Evolutionary conservation across 2,113 vertebrate species (phyloP).

Genomic region (Numenius arquata): DNA sequence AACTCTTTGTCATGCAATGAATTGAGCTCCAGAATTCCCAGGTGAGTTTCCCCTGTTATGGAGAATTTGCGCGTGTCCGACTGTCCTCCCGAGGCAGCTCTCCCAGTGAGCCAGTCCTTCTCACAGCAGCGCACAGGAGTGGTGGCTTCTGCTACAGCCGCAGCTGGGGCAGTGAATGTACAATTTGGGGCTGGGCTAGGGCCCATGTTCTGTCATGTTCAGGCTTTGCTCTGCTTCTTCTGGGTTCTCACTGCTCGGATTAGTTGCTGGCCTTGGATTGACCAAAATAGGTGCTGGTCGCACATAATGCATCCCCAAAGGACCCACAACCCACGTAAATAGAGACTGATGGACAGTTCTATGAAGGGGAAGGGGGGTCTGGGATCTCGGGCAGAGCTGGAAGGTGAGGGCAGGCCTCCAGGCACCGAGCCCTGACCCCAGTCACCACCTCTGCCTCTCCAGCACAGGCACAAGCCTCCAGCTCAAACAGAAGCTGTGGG

Average conservation of each 20-base stretch:
- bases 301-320: not conserved
- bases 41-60: not conserved
- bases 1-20: not conserved
- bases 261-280: not conserved
- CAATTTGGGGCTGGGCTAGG: too few relatives aligned
- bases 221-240: not conserved
- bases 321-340: not conserved
- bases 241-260: not conserved
- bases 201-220: not conserved
- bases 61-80: fast-evolving
- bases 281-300: not conserved
- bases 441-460: not conserved
- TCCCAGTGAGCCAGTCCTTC: not conserved
- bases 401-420: not conserved
- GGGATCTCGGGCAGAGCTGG: not conserved
- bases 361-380: too few relatives aligned
- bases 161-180: not conserved
- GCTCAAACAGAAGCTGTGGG: not conserved
- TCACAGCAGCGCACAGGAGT: fast-evolving
- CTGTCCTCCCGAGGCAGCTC: not conserved
- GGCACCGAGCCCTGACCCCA: not conserved
- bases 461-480: not conserved
- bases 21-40: not conserved
- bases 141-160: not conserved
- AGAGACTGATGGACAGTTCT: not conserved